phyloP scores from a whole-genome alignment of 2,797 vertebrate genomes.

The Tadarida brasiliensis region DNA sequence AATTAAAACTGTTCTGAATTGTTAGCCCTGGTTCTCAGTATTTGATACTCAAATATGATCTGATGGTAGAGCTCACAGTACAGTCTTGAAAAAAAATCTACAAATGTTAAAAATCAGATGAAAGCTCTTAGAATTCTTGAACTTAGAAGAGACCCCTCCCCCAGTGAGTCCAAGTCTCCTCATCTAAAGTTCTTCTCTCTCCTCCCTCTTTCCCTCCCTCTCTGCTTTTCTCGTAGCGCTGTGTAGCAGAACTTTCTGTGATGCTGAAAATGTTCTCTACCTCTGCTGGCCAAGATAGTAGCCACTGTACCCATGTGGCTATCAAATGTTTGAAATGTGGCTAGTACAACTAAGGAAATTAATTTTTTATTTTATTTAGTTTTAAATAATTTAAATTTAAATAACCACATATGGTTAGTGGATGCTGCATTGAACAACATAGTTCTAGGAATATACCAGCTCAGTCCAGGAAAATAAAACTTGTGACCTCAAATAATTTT shows the following conservation, averaged over 20 bases:
- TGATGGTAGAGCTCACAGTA: background rate
- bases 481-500: background rate
- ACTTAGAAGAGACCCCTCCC: background rate
- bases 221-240: background rate
- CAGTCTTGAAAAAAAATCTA: background rate
- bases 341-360: background rate
- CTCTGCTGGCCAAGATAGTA: background rate
- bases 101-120: slow-evolving; percentile 39
- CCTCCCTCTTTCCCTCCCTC: background rate
- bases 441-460: background rate
- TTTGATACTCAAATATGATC: slow-evolving; percentile 2
- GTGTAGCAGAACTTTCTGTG: background rate
- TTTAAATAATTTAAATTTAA: slow-evolving; percentile 47
- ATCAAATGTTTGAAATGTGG: background rate
- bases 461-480: slow-evolving; percentile 37
- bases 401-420: background rate
- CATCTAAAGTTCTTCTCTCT: background rate
- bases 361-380: background rate
- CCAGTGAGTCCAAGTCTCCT: background rate
- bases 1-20: slow-evolving; percentile 4
- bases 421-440: background rate
- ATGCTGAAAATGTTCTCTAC: background rate
- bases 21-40: background rate
- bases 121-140: background rate
- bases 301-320: background rate